Evolutionary conservation across 2,888 invertebrate genomes (phyloP), one percentile per base, ranked within the genome.

Genomic region (Amphipoea lucens): DNA sequence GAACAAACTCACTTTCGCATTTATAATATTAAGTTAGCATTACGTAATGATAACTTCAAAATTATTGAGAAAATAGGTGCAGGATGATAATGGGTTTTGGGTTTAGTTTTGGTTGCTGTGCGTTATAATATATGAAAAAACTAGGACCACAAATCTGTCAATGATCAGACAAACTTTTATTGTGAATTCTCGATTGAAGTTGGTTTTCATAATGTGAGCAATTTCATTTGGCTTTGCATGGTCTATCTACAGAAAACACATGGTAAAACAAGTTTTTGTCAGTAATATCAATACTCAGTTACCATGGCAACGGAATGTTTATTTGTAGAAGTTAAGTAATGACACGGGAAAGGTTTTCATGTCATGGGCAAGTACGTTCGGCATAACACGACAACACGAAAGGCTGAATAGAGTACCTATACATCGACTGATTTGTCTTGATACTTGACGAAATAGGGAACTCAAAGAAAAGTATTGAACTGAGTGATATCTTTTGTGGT

Each of bases 321-420:
- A 73, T 82, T 73, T 82, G 60, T 78, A 82, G 29, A 69, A 40
- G 62, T 76, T 72, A 63, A 72, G 69, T 29, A 76, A 76, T 71
- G 71, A 66, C 83, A 63, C 57, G 54, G 57, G 62, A 82, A 82
- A 74, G 72, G 79, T 83, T 57, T 78, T 23, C 72, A 70, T 83
- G 83, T 79, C 83, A 75, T 60, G 72, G 60, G 45, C 51, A 65
- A 83, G 78, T 82, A 82, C 65, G 71, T 83, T 72, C 51, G 45
- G 68, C 29, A 45, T 69, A 54, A 82, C 71, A 79, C 51, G 40
- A 74, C 77, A 77, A 82, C 63, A 82, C 65, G 65, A 73, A 78
- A 83, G 29, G 65, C 74, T 66, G 11, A 54, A 78, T 54, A 66
- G 23, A 62, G 48, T 23, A 60, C 57, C 57, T 29, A 29, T 29